Conservation (phyloP, 2,797 vertebrate genomes). For the Paramormyrops hopkinsi region DNA sequence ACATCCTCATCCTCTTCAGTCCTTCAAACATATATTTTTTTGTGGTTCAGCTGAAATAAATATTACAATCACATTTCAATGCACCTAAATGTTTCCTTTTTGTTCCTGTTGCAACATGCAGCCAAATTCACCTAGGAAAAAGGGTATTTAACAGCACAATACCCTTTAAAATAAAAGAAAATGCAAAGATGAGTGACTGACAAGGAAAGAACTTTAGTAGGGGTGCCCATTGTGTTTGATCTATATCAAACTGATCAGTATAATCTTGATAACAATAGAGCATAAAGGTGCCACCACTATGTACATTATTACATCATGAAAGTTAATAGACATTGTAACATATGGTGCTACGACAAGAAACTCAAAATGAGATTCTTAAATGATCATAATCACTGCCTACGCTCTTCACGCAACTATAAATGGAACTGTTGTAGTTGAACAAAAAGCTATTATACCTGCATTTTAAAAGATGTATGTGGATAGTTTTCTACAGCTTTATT, state of each 20-base stretch:
- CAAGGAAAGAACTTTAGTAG: background rate
- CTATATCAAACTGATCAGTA: background rate
- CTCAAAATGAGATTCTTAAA: background rate
- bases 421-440: background rate
- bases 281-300: background rate
- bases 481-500: background rate
- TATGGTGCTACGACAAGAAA: background rate
- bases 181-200: background rate
- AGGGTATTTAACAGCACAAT: background rate
- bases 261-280: background rate
- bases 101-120: background rate
- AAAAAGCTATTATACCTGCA: background rate
- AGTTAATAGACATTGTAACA: background rate
- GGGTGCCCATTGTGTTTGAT: background rate
- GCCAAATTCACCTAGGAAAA: background rate
- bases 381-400: slow-evolving; percentile 9
- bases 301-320: background rate
- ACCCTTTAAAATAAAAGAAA: background rate
- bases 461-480: background rate
- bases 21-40: background rate
- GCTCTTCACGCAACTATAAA: background rate
- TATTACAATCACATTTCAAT: background rate
- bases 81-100: background rate
- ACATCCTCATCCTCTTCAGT: background rate
- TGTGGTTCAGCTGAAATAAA: background rate